Base-by-base conservation (phyloP, 2,113 vertebrate species). In the Dasypus novemcinctus region DNA sequence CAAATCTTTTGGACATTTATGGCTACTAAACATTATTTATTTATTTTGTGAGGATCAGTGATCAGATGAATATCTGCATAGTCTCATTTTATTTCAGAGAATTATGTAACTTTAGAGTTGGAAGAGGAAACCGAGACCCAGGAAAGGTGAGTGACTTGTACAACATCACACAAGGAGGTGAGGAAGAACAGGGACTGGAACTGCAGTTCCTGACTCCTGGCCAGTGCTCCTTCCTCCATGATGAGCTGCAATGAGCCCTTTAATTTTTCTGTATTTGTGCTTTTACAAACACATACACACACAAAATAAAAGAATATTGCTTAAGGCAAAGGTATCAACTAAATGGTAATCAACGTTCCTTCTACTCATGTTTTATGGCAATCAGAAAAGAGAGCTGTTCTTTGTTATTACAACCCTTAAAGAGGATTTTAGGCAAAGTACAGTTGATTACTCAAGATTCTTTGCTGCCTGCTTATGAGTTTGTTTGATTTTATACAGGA, bases 401-500 rank as follows among this genome's bases (percentile, higher is more conserved):
- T 82, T 69, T 93, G 46, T 93, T 84, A 69, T 78, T 80, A 95
- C 46, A 88, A 64, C 8, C 41, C 20, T 25, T 78, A 71, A 76
- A 64, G 75, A 59, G 5, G 8, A 38, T 78, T 92, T 87, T 64
- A 93, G 66, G 57, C 57, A 96, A 94, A 94, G 52, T 8, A 27
- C 0, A 23, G 84, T 49, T 13, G 23, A 74, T 72, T 93, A 87
- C 27, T 86, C 52, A 84, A 89, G 52, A 76, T 72, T 61, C 43
- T 76, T 91, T 57, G 25, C 71, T 64, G 17, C 49, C 21, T 86
- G 36, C 29, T 90, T 57, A 18, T 92, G 49, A 23, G 49, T 91
- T 66, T 96, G 83, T 94, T 95, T 96, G 80, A 66, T 89, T 96
- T 97, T 91, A 90, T 75, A 92, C 59, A 89, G 41, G 87, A 96